Evolutionary conservation across 1,140 invertebrate genomes (phyloP), one percentile per base, ranked within the genome.

Genomic region (Drosophila ambigua): DNA sequence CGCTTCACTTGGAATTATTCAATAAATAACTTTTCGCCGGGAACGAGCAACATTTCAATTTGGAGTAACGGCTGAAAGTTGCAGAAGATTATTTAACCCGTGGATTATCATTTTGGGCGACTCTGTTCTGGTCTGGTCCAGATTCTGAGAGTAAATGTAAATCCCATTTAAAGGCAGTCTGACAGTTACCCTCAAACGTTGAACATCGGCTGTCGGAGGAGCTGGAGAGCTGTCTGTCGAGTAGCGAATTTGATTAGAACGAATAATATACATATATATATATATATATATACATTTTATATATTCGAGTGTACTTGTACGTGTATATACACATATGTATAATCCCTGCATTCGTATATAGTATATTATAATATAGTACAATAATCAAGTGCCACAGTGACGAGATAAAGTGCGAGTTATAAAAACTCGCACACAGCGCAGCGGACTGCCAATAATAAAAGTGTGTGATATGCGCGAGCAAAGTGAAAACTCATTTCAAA

Each of bases 131-230:
- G 20, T 16, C 52, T n/a, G 26, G 41, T 54, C 35, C 31, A 9
- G 31, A 11, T 35, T 35, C 31, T 11, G 31, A 9, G 9, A 9
- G 9, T 4, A 35, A 11, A 26, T 28, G 26, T 35, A 57, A 79
- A 72, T 72, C 62, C 72, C 50, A 62, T 55, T 76, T 50, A 66
- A 77, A 77, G 55, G 43, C 81, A 84, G 81, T 84, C 28, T 15
- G 43, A 48, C 45, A 46, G 35, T 48, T 63, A 64, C 45, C 61
- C 72, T 71, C 81, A 69, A 84, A 28, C 77, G 73, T 44, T 72
- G 43, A 80, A 85, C 80, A 84, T 49, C 80, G 57, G 45, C 39
- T 57, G 62, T 24, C 73, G 46, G 44, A 16, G 9, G 20, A 16
- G 48, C 8, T 39, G 26, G 23, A 35, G 58, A 53, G 60, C 45